Evolutionary conservation across 2,888 invertebrate species (phyloP).

Genomic region (Oligia fasciuncula): DNA sequence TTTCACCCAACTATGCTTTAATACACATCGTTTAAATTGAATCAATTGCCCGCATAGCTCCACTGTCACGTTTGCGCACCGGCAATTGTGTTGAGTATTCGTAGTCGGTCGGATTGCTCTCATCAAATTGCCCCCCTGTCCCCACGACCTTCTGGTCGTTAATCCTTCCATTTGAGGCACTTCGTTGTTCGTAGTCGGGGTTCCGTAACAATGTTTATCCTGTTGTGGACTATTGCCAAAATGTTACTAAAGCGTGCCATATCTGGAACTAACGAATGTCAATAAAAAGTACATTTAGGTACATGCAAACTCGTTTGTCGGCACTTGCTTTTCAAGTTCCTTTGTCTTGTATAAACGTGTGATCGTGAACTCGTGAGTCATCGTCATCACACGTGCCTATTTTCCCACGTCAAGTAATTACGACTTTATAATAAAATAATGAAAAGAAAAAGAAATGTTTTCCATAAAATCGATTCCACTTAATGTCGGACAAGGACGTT

Average conservation of each 20-base stretch:
- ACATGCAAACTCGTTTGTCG: neutral
- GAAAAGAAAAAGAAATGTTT: conserved; percentile 15
- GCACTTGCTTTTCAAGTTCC: neutral
- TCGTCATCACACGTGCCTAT: conserved; percentile 7
- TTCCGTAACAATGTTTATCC: conserved; percentile 33
- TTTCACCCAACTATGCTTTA: conserved; percentile 17
- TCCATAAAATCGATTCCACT: conserved; percentile 48
- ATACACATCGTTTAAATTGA: conserved; percentile 16
- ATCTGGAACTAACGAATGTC: neutral
- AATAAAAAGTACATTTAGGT: conserved; percentile 1
- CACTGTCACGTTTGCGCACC: conserved; percentile 16
- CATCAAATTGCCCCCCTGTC: conserved; percentile 35
- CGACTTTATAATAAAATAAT: neutral
- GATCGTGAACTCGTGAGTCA: neutral
- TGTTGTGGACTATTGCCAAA: conserved; percentile 37
- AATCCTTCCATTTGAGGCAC: conserved; percentile 31
- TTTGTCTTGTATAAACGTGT: neutral
- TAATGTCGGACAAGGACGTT: conserved; percentile 42
- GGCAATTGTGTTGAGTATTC: conserved; percentile 37
- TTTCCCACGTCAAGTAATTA: conserved; percentile 27
- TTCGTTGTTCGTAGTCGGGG: conserved; percentile 20
- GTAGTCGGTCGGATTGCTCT: conserved; percentile 36
- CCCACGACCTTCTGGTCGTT: conserved; percentile 43
- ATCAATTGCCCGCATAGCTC: conserved; percentile 5
- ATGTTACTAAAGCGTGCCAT: conserved; percentile 6